A percentile compares a stretch with the other conserved stretches of the same genome.
Conservation (phyloP, 2,797 vertebrate genomes). For the Schizopygopsis malacanthus region DNA sequence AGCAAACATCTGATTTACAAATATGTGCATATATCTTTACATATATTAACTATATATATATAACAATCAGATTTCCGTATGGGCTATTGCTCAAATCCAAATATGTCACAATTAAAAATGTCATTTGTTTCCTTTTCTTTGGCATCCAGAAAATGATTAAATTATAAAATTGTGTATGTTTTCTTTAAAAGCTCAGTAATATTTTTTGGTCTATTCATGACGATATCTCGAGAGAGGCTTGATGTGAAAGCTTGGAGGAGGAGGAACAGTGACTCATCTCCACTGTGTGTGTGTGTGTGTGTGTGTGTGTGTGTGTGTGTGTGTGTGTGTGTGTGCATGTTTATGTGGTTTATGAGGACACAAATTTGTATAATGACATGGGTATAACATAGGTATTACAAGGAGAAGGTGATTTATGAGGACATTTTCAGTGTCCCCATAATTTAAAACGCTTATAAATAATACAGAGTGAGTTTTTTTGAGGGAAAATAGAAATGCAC, state of each 20-base stretch:
- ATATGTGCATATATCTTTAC: not conserved
- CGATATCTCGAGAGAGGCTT: not conserved
- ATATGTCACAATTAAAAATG: not conserved
- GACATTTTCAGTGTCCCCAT: no score
- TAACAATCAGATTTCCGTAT: not conserved
- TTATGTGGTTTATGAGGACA: no score
- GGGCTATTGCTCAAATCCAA: not conserved
- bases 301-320: slow-evolving; percentile 1
- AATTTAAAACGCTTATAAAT: no score
- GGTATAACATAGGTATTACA: no score
- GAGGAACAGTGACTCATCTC: slow-evolving; percentile 48
- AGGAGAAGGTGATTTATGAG: no score
- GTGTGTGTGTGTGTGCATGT: no score
- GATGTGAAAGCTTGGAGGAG: slow-evolving; percentile 10
- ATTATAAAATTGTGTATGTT: not conserved
- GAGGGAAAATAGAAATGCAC: no score
- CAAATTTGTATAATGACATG: no score
- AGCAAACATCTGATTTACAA: not conserved
- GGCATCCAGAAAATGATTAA: not conserved
- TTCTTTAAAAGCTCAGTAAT: slow-evolving; percentile 5
- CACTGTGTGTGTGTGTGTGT: not conserved
- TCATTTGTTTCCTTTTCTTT: not conserved
- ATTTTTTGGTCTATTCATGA: not conserved
- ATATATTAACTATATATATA: no score
- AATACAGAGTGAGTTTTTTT: no score